Evolutionary conservation across 1,140 invertebrate genomes (phyloP).

Genomic region (Stegodyphus dumicola): DNA sequence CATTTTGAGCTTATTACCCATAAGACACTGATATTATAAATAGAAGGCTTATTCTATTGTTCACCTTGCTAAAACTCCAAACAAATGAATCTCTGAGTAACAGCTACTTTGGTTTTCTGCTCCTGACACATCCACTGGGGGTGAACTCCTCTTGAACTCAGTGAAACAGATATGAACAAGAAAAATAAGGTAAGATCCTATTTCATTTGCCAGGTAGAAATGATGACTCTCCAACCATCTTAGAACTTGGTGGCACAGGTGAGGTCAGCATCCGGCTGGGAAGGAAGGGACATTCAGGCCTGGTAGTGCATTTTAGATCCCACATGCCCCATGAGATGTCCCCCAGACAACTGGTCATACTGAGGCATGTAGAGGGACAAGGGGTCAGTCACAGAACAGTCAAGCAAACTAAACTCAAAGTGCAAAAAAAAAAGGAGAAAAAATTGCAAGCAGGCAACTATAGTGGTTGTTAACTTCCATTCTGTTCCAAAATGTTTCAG

Average conservation of each 20-base stretch:
- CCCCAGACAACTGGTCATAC: slow-evolving; percentile 59
- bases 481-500: no score
- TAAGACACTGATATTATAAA: slow-evolving; percentile 51
- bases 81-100: not conserved
- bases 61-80: slow-evolving; percentile 3
- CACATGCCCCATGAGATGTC: slow-evolving; percentile 56
- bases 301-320: slow-evolving; percentile 58
- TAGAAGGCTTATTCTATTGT: slow-evolving; percentile 32
- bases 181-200: not conserved
- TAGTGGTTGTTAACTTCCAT: slow-evolving; percentile 19
- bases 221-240: not conserved
- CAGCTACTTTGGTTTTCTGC: not conserved
- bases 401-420: slow-evolving; percentile 58
- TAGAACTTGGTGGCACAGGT: slow-evolving; percentile 59
- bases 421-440: slow-evolving; percentile 53
- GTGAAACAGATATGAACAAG: slow-evolving; percentile 27
- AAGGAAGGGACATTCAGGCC: slow-evolving; percentile 51
- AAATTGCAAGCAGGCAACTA: slow-evolving; percentile 5
- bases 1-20: slow-evolving; percentile 38
- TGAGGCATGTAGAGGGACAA: slow-evolving; percentile 59
- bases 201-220: not conserved
- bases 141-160: slow-evolving; percentile 6
- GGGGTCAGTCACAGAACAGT: slow-evolving; percentile 59
- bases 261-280: slow-evolving; percentile 55
- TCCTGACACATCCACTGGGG: not conserved